Evolutionary conservation across 2,113 vertebrate species (phyloP), one percentile per base, ranked within the genome.

Genomic region (Saimiri boliviensis): DNA sequence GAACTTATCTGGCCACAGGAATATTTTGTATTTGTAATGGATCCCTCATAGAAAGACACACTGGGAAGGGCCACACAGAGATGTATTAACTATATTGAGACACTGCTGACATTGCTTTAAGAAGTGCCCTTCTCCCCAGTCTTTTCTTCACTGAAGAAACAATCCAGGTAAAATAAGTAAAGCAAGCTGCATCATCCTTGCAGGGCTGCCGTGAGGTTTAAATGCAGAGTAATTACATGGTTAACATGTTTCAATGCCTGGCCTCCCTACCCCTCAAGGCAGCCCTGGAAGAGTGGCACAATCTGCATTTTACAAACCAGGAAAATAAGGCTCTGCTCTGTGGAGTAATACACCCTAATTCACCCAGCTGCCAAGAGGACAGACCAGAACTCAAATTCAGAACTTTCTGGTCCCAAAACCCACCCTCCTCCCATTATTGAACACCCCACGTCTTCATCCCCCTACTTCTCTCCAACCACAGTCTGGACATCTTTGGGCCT

Each of bases 341-440:
- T 37, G 54, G 30, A 58, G 35, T 6, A 76, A 77, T 21, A 56
- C 3, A 19, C 9, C 27, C 68, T 19, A 45, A 11, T 76, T 37
- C 35, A 56, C 58, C 14, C 45, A 42, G 49, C 52, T 35, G 12
- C 37, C 17, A 47, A 37, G 37, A 84, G 14, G 35, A 14, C 47
- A 8, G 16, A 32, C 23, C 20, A 63, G 54, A 37, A 25, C 40
- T 93, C 40, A 60, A 8, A 30, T 12, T 17, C 68, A 19, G n/a
- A 93, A 40, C 23, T 7, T n/a, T 21, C 11, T 47, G 35, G 63
- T 35, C 45, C 56, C 16, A 25, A 80, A 77, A 56, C 40, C 19
- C 37, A 58, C 32, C 80, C 13, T 25, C 25, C 3, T 68, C 60
- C 40, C 13, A 32, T 20, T 7, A 35, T 0, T 52, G 66, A 0